Base-by-base conservation (phyloP, 2,888 invertebrate species). In the Clusia tigrina region DNA sequence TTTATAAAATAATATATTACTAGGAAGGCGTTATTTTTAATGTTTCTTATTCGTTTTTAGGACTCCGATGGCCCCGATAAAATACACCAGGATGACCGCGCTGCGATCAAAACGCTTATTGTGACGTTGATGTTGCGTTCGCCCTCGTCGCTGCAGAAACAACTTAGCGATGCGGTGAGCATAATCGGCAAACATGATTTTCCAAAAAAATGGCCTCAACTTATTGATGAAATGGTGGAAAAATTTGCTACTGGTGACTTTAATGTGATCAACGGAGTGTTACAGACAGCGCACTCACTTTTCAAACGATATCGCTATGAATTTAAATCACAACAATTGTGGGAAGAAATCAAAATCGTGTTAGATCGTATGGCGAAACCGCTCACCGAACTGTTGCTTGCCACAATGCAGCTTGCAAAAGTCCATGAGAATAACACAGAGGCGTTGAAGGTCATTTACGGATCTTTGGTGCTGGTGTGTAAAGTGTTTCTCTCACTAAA, bases 401-500 rank as follows among this genome's bases (percentile, higher is more conserved):
- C 91, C 6, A 95, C 96, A 2, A 90, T 96, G 88, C 90, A 90
- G 65, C 84, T 97, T 32, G 89, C 92, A 0, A 88, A 89, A 69
- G 89, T 88, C 54, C 93, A 96, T 78, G 89, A 90, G 1, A 88
- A 88, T 74, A 95, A 96, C 81, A 88, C 89, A 0, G 90, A 89
- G 77, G 94, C 94, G 0, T 85, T 97, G 37, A 90, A 89, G 81
- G 89, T 96, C 2, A 93, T 98, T 70, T 97, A 95, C 76, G 91
- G 92, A 60, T 96, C 96, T 0, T 85, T 98, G 37, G 89, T 93
- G 22, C 86, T 97, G 24, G 91, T 96, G 62, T 91, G 93, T 77
- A 97, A 98, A 85, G 94, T 99, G 56, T 99, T 98, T 86, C 95
- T 95, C 84, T 98, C 98, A 0, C 87, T 99, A 20, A 99, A 98